A percentile compares a stretch with the other conserved stretches of the same genome.
These are phyloP conservation scores for Pteria penguin DNA, from an alignment of 2,888 invertebrate species.

Conservation along the genomic window DNA sequence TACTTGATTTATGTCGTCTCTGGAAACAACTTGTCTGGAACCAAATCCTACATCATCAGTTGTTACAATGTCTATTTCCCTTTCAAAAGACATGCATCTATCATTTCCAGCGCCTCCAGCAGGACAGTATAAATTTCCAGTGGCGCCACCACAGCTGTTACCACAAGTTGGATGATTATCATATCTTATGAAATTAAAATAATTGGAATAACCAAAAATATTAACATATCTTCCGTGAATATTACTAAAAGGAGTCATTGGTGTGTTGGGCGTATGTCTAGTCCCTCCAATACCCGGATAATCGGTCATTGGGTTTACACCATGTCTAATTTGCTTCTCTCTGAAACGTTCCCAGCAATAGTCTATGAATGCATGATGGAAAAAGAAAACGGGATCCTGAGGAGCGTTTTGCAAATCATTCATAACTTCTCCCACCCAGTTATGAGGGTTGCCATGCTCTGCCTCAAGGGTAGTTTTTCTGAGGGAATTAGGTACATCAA, in stretches of 20 bases:
- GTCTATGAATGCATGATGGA: slow-evolving; percentile 18
- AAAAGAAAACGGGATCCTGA: slow-evolving; percentile 3
- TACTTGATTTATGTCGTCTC: too few species aligned
- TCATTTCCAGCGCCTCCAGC: background rate
- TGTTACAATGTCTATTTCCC: background rate
- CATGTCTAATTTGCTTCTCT: background rate
- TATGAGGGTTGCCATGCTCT: slow-evolving; percentile 6
- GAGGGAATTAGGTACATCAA: background rate
- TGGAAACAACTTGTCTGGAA: too few species aligned
- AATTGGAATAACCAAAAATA: slow-evolving; percentile 50
- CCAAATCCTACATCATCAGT: too few species aligned
- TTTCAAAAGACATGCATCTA: background rate
- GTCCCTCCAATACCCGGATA: background rate
- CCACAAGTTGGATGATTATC: slow-evolving; percentile 49
- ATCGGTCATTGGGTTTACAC: background rate
- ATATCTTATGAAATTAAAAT: slow-evolving; percentile 36
- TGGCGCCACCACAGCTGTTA: slow-evolving; percentile 41
- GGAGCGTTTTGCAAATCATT: background rate
- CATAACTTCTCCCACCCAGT: slow-evolving; percentile 9
- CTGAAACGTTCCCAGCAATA: slow-evolving; percentile 15
- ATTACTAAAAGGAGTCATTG: slow-evolving; percentile 46
- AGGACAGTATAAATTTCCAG: slow-evolving; percentile 31
- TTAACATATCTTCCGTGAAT: slow-evolving; percentile 44
- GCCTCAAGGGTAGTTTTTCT: background rate
- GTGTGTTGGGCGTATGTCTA: slow-evolving; percentile 39